Evolutionary conservation across 1,140 invertebrate genomes (phyloP).

Genomic region (Drosophila sulfurigaster): DNA sequence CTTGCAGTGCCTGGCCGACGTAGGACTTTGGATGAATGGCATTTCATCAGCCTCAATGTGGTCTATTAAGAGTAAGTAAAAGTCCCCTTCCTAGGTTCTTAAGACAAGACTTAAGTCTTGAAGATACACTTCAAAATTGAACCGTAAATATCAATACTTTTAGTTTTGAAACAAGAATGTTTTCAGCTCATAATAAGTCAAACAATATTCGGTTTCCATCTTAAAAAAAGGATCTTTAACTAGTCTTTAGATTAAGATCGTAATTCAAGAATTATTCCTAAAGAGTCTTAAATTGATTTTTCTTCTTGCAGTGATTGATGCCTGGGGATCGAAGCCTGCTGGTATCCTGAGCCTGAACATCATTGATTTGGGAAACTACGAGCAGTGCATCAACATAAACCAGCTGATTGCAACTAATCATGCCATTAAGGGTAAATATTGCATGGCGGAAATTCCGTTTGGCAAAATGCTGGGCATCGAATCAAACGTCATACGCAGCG

Average conservation of each 20-base stretch:
- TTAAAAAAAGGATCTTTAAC: no score
- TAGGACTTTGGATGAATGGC: slow-evolving; percentile 20
- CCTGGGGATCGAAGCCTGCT: slow-evolving; percentile 70
- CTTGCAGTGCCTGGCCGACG: slow-evolving; percentile 57
- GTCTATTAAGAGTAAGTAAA: slow-evolving; percentile 56
- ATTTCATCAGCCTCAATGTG: slow-evolving; percentile 31
- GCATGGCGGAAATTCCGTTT: slow-evolving; percentile 46
- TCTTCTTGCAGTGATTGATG: slow-evolving; percentile 59
- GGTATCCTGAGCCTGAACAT: slow-evolving; percentile 57
- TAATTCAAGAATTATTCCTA: no score
- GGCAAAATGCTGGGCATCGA: slow-evolving; percentile 31
- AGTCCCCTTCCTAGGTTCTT: no score
- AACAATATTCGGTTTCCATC: no score
- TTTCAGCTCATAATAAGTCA: no score
- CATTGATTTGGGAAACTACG: slow-evolving; percentile 65
- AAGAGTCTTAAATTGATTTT: no score
- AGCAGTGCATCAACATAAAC: slow-evolving; percentile 62
- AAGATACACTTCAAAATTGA: no score
- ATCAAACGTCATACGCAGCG: neutral
- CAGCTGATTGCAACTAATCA: slow-evolving; percentile 19
- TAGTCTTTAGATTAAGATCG: no score
- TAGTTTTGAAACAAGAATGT: no score
- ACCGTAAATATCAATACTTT: no score
- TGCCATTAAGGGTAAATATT: slow-evolving; percentile 56
- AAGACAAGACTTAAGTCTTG: no score